phyloP scores from a whole-genome alignment of 2,888 invertebrate species.

The Sacculina carcini region DNA sequence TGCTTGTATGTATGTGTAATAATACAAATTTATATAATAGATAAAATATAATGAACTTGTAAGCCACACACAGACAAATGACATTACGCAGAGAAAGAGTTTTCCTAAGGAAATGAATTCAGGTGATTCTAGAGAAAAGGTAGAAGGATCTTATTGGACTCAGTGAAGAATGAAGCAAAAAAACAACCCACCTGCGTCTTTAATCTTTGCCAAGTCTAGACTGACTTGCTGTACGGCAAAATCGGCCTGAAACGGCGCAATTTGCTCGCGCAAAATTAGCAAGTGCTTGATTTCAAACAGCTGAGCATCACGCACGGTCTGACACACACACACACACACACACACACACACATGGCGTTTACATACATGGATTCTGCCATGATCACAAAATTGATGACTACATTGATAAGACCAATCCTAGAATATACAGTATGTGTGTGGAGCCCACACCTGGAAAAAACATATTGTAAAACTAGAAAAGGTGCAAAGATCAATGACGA shows the following conservation, averaged over 20 bases:
- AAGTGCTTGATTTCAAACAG: slow-evolving; percentile 96
- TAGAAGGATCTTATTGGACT: background rate
- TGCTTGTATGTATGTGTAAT: background rate
- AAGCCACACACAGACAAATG: slow-evolving; percentile 5
- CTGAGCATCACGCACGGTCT: slow-evolving; percentile 38
- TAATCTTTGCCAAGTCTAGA: slow-evolving; percentile 76
- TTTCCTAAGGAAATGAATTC: no score
- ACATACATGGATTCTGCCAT: no score
- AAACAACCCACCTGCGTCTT: slow-evolving; percentile 38
- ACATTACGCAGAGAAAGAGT: no score
- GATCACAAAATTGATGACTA: no score
- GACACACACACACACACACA: slow-evolving; percentile 3
- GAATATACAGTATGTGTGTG: no score
- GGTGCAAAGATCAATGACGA: no score
- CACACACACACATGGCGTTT: slow-evolving; percentile 6
- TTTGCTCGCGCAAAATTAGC: slow-evolving; percentile 84
- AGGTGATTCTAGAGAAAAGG: slow-evolving; percentile 1
- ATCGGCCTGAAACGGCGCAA: slow-evolving; percentile 80
- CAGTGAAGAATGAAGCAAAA: slow-evolving; percentile 25
- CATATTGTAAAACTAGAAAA: no score
- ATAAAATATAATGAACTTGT: background rate
- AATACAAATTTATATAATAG: background rate
- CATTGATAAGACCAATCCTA: no score
- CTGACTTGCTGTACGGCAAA: slow-evolving; percentile 75
- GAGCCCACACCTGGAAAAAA: no score